Evolutionary conservation across 2,888 invertebrate genomes (phyloP), one percentile per base, ranked within the genome.

Genomic region (Tipula helvola): DNA sequence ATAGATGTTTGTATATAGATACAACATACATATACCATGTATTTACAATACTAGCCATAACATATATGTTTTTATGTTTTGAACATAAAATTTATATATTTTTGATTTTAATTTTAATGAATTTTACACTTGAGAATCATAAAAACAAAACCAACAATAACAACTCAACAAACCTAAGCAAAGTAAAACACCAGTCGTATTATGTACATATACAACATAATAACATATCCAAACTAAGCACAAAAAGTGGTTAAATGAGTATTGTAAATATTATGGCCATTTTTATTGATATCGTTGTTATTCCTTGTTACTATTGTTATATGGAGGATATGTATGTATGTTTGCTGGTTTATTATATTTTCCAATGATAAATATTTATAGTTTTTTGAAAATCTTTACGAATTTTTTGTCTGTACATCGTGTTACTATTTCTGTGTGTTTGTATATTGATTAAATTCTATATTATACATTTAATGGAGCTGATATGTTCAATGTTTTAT

Each of bases 81-180:
- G 71, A 71, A 28, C 71, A 71, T 71, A 71, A 71, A 71, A 71
- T 71, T 71, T 71, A 71, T 71, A 71, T 71, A 71, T 71, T 71
- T 71, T 71, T 71, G 71, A 71, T 71, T 71, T 71, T 71, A 71
- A 71, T 71, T 71, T 71, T 71, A 71, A 71, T 71, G 71, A 71
- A 71, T 71, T 71, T 71, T 71, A 71, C 71, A 71, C 71, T 71
- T 71, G 71, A 71, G 71, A 71, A 71, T 71, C 18, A 71, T 71
- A 71, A 71, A 52, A 71, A 71, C 71, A 28, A 71, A 71, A 71
- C 71, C 71, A 71, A 71, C 71, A 71, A 71, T 8, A 71, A 71
- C 16, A 71, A 28, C 18, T 28, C 71, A 71, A 71, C 71, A 28
- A 71, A 71, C 18, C 71, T 8, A 71, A 71, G 28, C 28, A 71